Evolutionary conservation across 2,797 vertebrate genomes (phyloP), one percentile per base, ranked within the genome.

Genomic region (Balearica regulorum): DNA sequence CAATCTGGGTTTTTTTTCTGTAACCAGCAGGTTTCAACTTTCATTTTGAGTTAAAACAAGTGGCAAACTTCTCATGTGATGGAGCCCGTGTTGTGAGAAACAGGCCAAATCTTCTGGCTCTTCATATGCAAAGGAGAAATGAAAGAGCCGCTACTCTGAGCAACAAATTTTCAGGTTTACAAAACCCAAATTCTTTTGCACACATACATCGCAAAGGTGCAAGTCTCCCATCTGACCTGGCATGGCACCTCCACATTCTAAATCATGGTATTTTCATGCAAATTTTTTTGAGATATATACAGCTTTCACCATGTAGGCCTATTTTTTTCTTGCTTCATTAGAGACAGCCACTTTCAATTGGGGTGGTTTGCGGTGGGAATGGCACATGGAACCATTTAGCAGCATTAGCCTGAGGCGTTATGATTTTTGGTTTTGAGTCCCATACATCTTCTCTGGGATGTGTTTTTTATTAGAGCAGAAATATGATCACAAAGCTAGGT

Each of bases 201-300:
- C 5, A 3, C 7, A 1, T 18, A 13, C 0, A 0, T 17, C 48
- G 37, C 49, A 39, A 33, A 90, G 69, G n/a, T 48, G 68, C 1
- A 9, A 17, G 22, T 46, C 31, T 61, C 24, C 37, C 33, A 16
- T 29, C 49, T 25, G 64, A 83, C 64, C 69, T 71, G 53, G 10
- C 54, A 3, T 12, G n/a, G 6, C 33, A 29, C 7, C 21, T 70
- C 26, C 41, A 0, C 2, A 0, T 51, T 64, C 39, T 13, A 10
- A 51, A 7, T 21, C 7, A 3, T 3, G 16, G 12, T 20, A 2
- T n/a, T 75, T 60, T 35, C 21, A 2, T 55, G 44, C 28, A 39
- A 4, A 0, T n/a, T 16, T 22, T 58, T 37, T 31, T 5, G 16
- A 16, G 35, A 13, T 57, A 3, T 4, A 12, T 7, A 3, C 65